A percentile compares a stretch with the other conserved stretches of the same genome.
Evolutionary conservation across 2,888 invertebrate genomes (phyloP).

Genomic region (Ellobium chinense): DNA sequence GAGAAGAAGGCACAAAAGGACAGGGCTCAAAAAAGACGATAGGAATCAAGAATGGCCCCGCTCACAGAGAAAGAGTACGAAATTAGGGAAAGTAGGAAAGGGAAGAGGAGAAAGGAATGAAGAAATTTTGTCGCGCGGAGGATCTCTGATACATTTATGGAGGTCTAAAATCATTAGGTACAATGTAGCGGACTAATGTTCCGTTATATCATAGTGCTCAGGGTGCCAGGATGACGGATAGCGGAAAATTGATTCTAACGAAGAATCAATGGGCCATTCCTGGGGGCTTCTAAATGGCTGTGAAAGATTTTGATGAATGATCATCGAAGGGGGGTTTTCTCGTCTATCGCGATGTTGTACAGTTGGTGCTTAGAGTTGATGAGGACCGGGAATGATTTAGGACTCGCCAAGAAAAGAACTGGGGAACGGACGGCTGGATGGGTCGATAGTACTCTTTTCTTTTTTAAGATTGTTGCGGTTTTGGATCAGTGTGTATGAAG

Average conservation of each 20-base stretch:
- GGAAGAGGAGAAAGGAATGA: neutral
- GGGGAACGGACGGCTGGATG: neutral
- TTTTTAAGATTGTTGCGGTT: neutral
- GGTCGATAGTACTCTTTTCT: neutral
- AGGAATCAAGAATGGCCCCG: neutral
- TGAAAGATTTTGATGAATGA: conserved; percentile 39
- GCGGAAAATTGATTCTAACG: conserved; percentile 33
- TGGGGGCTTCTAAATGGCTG: conserved; percentile 15
- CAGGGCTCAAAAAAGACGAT: neutral
- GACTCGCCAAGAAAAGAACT: neutral
- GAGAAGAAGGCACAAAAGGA: neutral
- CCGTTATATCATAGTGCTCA: neutral
- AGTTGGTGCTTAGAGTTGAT: conserved; percentile 7
- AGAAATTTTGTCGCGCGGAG: neutral
- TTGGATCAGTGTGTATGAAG: neutral
- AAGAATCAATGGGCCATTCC: conserved; percentile 37
- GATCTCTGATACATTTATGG: neutral
- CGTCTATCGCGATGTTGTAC: neutral
- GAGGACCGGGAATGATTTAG: neutral
- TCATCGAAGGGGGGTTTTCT: neutral
- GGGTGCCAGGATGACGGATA: conserved; percentile 22
- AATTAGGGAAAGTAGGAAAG: neutral
- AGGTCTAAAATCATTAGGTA: conserved; percentile 16
- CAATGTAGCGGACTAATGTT: conserved; percentile 20
- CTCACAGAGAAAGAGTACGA: neutral